Evolutionary conservation across 2,888 invertebrate species (phyloP).

Genomic region (Arenicola marina): DNA sequence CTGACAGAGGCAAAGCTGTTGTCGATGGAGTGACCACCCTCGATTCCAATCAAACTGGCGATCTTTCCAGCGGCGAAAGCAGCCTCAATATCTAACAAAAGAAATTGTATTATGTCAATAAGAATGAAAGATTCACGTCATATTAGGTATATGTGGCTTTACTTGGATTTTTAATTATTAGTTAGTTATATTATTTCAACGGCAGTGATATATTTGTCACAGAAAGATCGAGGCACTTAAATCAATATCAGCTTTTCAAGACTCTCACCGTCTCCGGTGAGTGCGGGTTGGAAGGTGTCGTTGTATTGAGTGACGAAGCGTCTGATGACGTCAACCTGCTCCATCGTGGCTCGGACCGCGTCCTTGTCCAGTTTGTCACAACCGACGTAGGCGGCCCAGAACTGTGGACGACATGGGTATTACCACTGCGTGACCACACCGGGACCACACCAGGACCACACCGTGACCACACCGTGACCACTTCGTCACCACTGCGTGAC

Average conservation of each 20-base stretch:
- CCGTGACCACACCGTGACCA: too few relatives aligned
- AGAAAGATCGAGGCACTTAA: too few relatives aligned
- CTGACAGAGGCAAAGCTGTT: slow-evolving; percentile 79
- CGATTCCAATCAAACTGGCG: slow-evolving; percentile 86
- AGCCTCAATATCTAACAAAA: slow-evolving; percentile 63
- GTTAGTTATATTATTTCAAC: too few relatives aligned
- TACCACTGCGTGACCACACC: too few relatives aligned
- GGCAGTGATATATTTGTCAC: too few relatives aligned
- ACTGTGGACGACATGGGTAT: slow-evolving; percentile 66
- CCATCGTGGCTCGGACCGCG: slow-evolving; percentile 80
- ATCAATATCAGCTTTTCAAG: too few relatives aligned
- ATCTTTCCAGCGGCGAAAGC: slow-evolving; percentile 76
- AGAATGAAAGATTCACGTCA: not conserved
- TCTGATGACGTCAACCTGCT: slow-evolving; percentile 84
- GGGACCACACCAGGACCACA: too few relatives aligned
- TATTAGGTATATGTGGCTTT: too few relatives aligned
- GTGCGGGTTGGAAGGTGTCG: slow-evolving; percentile 67
- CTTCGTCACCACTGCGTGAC: too few relatives aligned
- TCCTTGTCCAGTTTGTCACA: slow-evolving; percentile 83
- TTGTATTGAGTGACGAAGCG: slow-evolving; percentile 79
- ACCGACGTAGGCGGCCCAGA: slow-evolving; percentile 85
- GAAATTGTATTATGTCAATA: too few relatives aligned
- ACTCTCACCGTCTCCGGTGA: slow-evolving; percentile 74
- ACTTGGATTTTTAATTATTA: too few relatives aligned
- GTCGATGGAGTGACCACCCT: slow-evolving; percentile 83